Conservation (phyloP, 1,140 invertebrate genomes). For the Drepana arcuata region DNA sequence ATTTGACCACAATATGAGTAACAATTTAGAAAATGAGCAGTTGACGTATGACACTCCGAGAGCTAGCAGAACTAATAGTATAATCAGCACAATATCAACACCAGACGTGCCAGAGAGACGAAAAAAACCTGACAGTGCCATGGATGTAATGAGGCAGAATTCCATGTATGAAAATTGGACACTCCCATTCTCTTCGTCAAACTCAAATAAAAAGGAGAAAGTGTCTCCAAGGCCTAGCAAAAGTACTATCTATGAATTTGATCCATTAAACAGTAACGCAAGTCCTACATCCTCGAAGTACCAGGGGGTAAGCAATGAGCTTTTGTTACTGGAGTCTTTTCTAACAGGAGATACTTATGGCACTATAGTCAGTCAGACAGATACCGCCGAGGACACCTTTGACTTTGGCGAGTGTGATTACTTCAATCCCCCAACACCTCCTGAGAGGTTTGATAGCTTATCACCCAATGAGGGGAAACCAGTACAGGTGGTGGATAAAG, state of each 20-base stretch:
- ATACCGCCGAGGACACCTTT: constrained; percentile 35
- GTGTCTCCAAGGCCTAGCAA: constrained; percentile 33
- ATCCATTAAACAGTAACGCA: constrained; percentile 42
- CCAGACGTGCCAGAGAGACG: constrained; percentile 40
- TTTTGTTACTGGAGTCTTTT: constrained; percentile 51
- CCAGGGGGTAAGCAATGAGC: constrained; percentile 54
- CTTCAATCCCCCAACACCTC: constrained; percentile 55
- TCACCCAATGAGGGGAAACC: constrained; percentile 21
- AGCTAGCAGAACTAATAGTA: constrained; percentile 36
- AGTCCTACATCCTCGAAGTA: constrained; percentile 27
- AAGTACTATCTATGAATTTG: constrained; percentile 61
- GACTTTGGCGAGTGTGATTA: constrained; percentile 45
- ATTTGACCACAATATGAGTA: constrained; percentile 26
- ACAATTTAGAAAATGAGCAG: constrained; percentile 23
- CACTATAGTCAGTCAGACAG: constrained; percentile 37
- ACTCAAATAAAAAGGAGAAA: too few relatives aligned
- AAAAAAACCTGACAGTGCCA: constrained; percentile 33
- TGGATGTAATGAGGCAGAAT: constrained; percentile 45
- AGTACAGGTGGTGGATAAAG: constrained; percentile 14
- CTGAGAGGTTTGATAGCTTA: constrained; percentile 51
- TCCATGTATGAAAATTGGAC: constrained; percentile 55
- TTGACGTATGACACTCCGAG: constrained; percentile 50
- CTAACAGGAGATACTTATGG: constrained; percentile 57
- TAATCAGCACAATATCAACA: constrained; percentile 27
- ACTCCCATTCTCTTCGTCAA: constrained; percentile 20